Evolutionary conservation across 2,888 invertebrate species (phyloP), one percentile per base, ranked within the genome.

Genomic region (Trichogramma dendrolimi): DNA sequence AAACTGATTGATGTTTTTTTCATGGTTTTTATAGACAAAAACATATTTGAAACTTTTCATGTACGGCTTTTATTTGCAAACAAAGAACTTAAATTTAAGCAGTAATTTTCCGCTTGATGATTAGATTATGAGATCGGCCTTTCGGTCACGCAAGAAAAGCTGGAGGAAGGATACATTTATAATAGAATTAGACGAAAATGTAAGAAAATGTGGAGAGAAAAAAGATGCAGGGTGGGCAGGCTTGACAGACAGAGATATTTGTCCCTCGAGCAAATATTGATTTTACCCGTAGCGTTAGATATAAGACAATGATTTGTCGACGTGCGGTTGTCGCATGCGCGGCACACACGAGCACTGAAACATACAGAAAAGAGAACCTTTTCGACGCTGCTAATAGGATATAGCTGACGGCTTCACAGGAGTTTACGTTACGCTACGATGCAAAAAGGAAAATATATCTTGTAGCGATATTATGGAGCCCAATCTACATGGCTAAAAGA

Each of bases 241-340:
- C 39, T 27, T 27, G 49, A 55, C 55, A 54, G 43, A 39, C 10
- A 42, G 55, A 46, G 55, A 58, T 70, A 71, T 71, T 71, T 69
- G 71, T 60, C 69, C 69, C 64, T 27, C 27, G 61, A 67, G 70
- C 71, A 76, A 77, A 77, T 77, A 77, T 77, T 77, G 77, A 77
- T 76, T 76, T 75, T 75, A 67, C 72, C 68, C 67, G 67, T 68
- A 6, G 39, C 39, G n/a, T 5, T 27, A 27, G 72, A 72, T 72
- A 71, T 68, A 73, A 59, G 52, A 74, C 75, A 72, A 76, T 75
- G 72, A 77, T 77, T 77, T 75, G 75, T 75, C 73, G 73, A 71
- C 72, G 71, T 66, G 55, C 39, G 38, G 6, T 10, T 44, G 44
- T 11, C 7, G 56, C 43, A 27, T 46, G 51, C 46, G n/a, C 10